These are phyloP conservation scores for Nebria brevicollis DNA, from an alignment of 2,888 invertebrate genomes.

Conservation along the genomic window DNA sequence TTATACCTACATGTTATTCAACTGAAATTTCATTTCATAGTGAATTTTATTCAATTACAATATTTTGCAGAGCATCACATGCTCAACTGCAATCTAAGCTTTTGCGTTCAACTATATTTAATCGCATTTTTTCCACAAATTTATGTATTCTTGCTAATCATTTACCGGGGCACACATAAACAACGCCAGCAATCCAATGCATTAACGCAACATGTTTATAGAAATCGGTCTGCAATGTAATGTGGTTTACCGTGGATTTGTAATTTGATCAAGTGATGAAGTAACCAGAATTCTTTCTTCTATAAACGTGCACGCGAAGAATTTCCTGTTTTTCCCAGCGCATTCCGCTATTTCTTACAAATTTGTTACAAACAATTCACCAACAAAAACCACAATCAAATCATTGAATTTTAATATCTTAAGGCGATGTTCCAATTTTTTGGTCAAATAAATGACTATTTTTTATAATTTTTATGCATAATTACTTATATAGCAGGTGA, in stretches of 20 bases:
- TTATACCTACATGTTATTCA: slow-evolving; percentile 18
- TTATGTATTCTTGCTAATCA: slow-evolving; percentile 14
- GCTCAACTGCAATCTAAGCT: slow-evolving; percentile 3
- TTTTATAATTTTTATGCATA: too few relatives aligned
- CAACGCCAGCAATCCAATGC: neutral
- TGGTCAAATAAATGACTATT: too few relatives aligned
- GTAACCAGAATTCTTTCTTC: neutral
- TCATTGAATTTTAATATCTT: too few relatives aligned
- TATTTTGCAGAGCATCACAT: slow-evolving; percentile 18
- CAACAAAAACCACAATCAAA: neutral
- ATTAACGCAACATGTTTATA: slow-evolving; percentile 10
- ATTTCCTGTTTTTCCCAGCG: neutral
- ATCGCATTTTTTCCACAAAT: slow-evolving; percentile 2
- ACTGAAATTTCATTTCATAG: slow-evolving; percentile 7
- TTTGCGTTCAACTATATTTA: slow-evolving; percentile 10
- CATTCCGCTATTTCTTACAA: neutral
- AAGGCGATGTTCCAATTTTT: too few relatives aligned
- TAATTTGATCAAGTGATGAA: slow-evolving; percentile 1
- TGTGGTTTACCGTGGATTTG: slow-evolving; percentile 4
- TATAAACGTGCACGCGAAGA: neutral
- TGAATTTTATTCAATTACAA: slow-evolving; percentile 13
- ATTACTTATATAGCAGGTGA: too few relatives aligned
- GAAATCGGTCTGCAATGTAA: neutral
- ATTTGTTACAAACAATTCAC: neutral
- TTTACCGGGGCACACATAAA: slow-evolving; percentile 9